Base-by-base conservation (phyloP, 2,113 vertebrate species). In the Neotoma lepida region DNA sequence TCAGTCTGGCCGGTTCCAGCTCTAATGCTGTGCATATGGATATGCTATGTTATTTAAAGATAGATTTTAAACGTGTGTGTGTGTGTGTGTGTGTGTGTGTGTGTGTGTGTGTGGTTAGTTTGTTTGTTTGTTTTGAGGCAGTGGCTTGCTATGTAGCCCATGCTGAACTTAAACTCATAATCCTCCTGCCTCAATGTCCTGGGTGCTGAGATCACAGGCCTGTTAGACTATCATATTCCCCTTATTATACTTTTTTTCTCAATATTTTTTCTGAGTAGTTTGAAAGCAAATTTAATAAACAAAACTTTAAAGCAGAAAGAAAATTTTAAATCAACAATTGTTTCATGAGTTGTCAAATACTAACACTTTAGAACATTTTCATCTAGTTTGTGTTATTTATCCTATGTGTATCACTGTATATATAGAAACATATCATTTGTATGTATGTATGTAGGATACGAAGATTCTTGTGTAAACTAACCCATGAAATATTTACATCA, bases 311-410 rank as follows among this genome's bases (percentile, higher is more conserved):
- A 86, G 15, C 68, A 61, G 20, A 90, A 96, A 87, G 61, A 87
- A 64, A 90, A 58, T 44, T 58, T 82, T 13, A 87, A 88, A 94
- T 92, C 35, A 68, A 33, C 33, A 88, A 70, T 88, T 89, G 82
- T 74, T 71, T 44, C 13, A 41, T 33, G 13, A 92, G 33, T 49
- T 84, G 63, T n/a, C 10, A n/a, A 41, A 66, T 54, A 39, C 33
- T 92, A 82, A 86, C 49, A 64, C 86, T 96, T 90, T 84, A 82
- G n/a, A 87, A 26, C 88, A 88, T 39, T 89, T 95, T 74, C 77
- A 81, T 64, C 35, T 2, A 30, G 6, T 74, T 86, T 74, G 35
- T 90, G 20, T 74, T n/a, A n/a, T 51, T 78, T 51, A 30, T 30
- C 22, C 24, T 22, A 33, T 73, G 13, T 77, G 15, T 64, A n/a